phyloP scores from a whole-genome alignment of 2,797 vertebrate species.

The Leptoclinus maculatus region DNA sequence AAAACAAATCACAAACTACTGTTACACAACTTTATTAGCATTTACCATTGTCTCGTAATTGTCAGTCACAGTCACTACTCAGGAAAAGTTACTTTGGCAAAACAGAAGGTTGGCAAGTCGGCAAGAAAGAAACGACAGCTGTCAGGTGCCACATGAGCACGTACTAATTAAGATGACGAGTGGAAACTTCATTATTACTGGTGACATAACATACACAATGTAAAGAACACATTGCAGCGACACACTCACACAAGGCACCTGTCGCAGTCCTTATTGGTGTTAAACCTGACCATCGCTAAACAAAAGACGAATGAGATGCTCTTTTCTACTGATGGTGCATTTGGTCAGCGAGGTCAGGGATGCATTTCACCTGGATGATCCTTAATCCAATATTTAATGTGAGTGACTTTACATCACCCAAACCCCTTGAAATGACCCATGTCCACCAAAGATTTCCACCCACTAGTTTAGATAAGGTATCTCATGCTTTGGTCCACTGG shows the following conservation, averaged over 20 bases:
- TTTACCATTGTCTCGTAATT: neutral
- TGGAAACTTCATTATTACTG: neutral
- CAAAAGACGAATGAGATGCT: neutral
- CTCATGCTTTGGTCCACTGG: neutral
- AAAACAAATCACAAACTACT: neutral
- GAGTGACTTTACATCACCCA: neutral
- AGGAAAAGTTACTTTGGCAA: neutral
- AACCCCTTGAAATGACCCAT: neutral
- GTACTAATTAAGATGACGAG: neutral
- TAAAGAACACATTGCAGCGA: neutral
- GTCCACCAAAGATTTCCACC: neutral
- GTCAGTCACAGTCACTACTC: neutral
- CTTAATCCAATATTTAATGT: neutral
- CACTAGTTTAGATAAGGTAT: neutral
- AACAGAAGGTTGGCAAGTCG: too few relatives aligned
- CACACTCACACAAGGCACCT: neutral
- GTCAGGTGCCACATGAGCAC: neutral
- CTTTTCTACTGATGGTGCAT: neutral
- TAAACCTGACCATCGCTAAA: neutral
- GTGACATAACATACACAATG: neutral
- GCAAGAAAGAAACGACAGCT: neutral
- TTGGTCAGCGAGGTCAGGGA: neutral
- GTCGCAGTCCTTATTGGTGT: neutral
- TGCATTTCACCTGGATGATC: neutral
- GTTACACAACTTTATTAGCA: neutral